A percentile compares a stretch with the other conserved stretches of the same genome.
These are phyloP conservation scores for Pollachius pollachius DNA, from an alignment of 2,113 vertebrate genomes.

Conservation along the genomic window DNA sequence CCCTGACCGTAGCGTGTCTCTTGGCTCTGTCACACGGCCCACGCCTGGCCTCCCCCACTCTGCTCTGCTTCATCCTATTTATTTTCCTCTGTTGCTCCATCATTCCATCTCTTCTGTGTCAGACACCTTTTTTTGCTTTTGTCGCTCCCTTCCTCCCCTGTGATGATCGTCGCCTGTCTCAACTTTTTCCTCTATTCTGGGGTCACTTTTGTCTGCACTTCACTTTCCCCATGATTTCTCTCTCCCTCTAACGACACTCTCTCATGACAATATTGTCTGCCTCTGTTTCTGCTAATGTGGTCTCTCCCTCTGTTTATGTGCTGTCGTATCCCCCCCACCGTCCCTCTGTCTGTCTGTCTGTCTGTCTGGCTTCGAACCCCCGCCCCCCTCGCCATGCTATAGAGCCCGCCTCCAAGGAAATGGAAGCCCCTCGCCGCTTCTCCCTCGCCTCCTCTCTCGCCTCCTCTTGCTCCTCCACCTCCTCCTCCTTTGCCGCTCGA, in stretches of 20 bases:
- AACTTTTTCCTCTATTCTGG: background rate
- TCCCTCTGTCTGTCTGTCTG: background rate
- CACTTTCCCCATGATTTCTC: background rate
- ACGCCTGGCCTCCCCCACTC: no score
- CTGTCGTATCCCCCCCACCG: background rate
- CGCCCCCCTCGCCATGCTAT: background rate
- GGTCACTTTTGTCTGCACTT: background rate
- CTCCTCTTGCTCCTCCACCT: slow-evolving; percentile 73
- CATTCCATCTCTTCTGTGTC: no score
- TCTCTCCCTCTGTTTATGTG: background rate
- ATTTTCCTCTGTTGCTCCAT: no score
- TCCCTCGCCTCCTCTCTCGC: slow-evolving; percentile 86
- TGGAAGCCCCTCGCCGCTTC: slow-evolving; percentile 83
- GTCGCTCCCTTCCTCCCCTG: no score
- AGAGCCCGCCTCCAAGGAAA: slow-evolving; percentile 82
- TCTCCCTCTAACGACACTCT: background rate
- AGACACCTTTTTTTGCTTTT: no score
- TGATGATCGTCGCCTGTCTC: no score
- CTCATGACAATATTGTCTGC: no score
- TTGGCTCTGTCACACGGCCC: no score
- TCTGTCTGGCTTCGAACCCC: background rate
- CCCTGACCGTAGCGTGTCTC: no score
- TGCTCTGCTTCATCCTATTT: no score
- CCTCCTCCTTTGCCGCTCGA: slow-evolving; percentile 60
- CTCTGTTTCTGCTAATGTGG: background rate